Percentiles rank a stretch among this genome's conserved stretches.
Evolutionary conservation across 2,888 invertebrate genomes (phyloP).

Genomic region (Athetis lepigone): DNA sequence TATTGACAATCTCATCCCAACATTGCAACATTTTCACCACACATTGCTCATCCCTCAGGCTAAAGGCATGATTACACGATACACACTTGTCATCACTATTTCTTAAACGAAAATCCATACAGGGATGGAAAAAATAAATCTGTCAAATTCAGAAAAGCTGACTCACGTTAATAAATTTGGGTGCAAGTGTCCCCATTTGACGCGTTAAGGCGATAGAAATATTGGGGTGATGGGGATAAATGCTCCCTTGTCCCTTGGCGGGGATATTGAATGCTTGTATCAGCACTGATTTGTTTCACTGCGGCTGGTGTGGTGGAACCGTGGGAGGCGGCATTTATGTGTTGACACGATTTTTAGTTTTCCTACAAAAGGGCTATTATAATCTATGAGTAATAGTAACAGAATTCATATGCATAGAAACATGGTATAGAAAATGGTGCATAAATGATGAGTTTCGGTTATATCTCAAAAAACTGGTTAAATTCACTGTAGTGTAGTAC

Average conservation of each 20-base stretch:
- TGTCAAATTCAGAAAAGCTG: conserved; percentile 63
- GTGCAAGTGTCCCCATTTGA: conserved; percentile 63
- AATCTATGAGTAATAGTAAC: too few species aligned
- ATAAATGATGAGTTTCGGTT: too few species aligned
- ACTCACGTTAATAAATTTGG: conserved; percentile 66
- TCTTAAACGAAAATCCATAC: conserved; percentile 61
- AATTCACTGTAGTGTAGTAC: too few species aligned
- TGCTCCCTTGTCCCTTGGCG: conserved; percentile 49
- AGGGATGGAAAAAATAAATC: conserved; percentile 60
- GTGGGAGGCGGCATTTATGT: conserved; percentile 26
- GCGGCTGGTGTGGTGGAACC: conserved; percentile 19
- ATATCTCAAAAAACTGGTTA: too few species aligned
- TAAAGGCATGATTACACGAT: conserved; percentile 30
- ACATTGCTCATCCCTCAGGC: conserved; percentile 35
- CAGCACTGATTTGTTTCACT: conserved; percentile 57
- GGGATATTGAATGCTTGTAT: conserved; percentile 62
- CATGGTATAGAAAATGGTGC: too few species aligned
- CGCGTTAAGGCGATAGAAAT: conserved; percentile 63
- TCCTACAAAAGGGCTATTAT: too few species aligned
- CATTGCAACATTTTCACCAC: conserved; percentile 35
- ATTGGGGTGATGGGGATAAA: conserved; percentile 61
- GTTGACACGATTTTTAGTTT: conserved; percentile 17
- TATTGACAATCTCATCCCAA: conserved; percentile 2
- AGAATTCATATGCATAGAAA: too few species aligned
- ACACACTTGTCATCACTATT: conserved; percentile 49